phyloP scores from a whole-genome alignment of 2,797 vertebrate species.

The Pipistrellus pygmaeus region DNA sequence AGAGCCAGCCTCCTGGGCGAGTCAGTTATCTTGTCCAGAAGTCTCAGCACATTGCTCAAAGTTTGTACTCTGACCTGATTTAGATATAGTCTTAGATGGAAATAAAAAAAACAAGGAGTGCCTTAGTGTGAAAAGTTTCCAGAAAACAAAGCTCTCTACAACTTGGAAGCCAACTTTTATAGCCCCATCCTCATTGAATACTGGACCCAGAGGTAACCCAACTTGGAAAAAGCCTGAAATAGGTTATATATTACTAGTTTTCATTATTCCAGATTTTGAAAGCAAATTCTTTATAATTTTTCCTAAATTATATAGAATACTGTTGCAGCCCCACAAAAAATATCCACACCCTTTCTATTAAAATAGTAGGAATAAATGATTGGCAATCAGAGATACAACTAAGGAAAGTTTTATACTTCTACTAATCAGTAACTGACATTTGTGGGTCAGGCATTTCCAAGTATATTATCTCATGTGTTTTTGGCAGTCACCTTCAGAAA shows the following conservation, averaged over 20 bases:
- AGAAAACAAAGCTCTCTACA: background rate
- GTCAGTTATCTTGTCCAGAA: background rate
- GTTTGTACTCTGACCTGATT: background rate
- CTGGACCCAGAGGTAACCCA: background rate
- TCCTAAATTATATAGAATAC: background rate
- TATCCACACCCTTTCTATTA: background rate
- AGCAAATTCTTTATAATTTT: background rate
- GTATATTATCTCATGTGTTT: background rate
- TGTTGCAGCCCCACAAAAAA: background rate
- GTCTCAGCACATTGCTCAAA: background rate
- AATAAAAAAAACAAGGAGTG: background rate
- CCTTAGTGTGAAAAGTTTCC: background rate
- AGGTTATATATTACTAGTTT: background rate
- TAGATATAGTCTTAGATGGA: background rate
- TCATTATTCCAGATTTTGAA: conserved; percentile 15
- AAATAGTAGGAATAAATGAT: background rate
- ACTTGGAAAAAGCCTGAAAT: conserved; percentile 17
- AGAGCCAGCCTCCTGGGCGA: background rate
- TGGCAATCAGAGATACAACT: background rate
- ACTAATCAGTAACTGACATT: background rate
- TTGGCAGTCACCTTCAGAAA: background rate
- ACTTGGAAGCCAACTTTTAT: background rate
- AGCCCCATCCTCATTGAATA: background rate
- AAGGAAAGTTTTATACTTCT: background rate
- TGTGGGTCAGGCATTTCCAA: background rate